These are phyloP conservation scores for Chrysaora quinquecirrha DNA, from an alignment of 30 jellyfish, hydroid and myxozoan species.

Conservation along the genomic window DNA sequence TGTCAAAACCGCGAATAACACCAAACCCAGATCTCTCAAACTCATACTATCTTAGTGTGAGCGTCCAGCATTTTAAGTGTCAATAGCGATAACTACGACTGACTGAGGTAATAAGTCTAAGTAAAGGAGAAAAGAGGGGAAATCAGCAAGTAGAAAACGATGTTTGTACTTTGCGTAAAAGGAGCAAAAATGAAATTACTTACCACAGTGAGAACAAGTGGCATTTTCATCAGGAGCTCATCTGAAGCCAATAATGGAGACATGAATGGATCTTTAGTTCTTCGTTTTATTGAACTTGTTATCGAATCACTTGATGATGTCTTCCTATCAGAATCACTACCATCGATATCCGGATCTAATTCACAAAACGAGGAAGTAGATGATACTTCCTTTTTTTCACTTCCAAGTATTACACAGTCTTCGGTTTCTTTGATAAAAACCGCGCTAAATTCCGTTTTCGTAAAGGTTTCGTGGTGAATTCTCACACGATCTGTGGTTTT, in stretches of 20 bases:
- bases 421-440: slow-evolving; percentile 35
- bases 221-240: slow-evolving; percentile 62
- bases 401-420: slow-evolving; percentile 46
- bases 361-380: slow-evolving; percentile 4
- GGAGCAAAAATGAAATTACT: slow-evolving; percentile 27
- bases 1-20: no score
- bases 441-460: slow-evolving; percentile 32
- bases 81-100: no score
- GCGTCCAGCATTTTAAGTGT: no score
- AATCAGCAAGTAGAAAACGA: no score
- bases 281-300: slow-evolving; percentile 33
- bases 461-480: neutral
- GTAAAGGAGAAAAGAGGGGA: no score
- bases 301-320: slow-evolving; percentile 34
- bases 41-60: no score
- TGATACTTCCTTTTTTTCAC: neutral
- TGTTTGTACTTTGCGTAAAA: no score
- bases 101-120: no score
- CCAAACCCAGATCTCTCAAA: no score
- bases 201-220: slow-evolving; percentile 88
- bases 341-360: slow-evolving; percentile 9
- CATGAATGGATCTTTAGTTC: slow-evolving; percentile 78
- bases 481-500: neutral
- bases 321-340: slow-evolving; percentile 21
- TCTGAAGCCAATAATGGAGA: slow-evolving; percentile 97